Conservation (phyloP, 2,113 vertebrate species). For the Lepisosteus osseus region DNA sequence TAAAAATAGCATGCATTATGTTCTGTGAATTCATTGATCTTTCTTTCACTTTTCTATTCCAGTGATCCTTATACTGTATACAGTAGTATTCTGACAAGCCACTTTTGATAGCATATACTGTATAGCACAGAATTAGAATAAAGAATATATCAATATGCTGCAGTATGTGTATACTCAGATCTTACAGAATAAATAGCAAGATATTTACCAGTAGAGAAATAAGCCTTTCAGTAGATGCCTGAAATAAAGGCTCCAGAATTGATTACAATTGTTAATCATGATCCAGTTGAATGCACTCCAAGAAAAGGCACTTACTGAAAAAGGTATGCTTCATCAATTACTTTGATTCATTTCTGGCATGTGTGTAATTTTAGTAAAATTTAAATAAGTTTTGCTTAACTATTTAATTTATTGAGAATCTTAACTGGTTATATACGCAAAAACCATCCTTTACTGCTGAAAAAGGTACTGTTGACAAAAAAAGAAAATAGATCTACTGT, state of each 20-base stretch:
- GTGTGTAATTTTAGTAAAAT: constrained; percentile 35
- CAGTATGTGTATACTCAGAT: no score
- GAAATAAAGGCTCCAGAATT: constrained; percentile 49
- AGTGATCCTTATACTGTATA: no score
- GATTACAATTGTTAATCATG: constrained; percentile 78
- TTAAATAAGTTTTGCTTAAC: constrained; percentile 39
- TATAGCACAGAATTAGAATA: no score
- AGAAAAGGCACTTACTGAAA: constrained; percentile 50
- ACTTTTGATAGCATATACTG: no score
- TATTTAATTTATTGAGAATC: constrained; percentile 41
- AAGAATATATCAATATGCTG: no score
- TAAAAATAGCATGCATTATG: no score
- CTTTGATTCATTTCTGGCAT: constrained; percentile 33
- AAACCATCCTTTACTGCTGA: constrained; percentile 6
- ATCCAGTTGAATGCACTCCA: constrained; percentile 59
- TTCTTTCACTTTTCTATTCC: no score
- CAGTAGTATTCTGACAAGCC: no score
- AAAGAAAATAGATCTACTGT: no score
- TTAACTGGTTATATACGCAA: neutral
- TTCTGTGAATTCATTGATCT: no score
- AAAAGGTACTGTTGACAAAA: constrained; percentile 15
- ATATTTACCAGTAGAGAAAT: constrained; percentile 53
- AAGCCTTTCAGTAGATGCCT: constrained; percentile 44
- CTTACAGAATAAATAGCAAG: constrained; percentile 38
- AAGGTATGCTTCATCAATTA: constrained; percentile 47